Percentiles rank a stretch among this genome's conserved stretches.
These are phyloP conservation scores for Orchesella cincta DNA, from an alignment of 1,140 invertebrate species.

Conservation along the genomic window DNA sequence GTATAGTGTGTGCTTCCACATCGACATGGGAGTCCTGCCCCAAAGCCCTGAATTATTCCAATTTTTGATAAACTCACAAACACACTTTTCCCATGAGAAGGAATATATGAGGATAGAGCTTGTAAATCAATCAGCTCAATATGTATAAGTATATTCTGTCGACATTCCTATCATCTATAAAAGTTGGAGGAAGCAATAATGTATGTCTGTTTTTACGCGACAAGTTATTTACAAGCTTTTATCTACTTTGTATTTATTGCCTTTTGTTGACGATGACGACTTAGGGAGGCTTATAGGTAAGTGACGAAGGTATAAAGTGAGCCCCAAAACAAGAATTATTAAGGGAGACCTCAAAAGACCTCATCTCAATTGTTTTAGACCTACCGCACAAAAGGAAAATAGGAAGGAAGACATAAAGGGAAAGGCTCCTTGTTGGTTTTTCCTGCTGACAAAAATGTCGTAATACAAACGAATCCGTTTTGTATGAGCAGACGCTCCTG, in stretches of 20 bases:
- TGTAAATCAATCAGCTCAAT: neutral
- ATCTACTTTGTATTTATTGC: slow-evolving; percentile 24
- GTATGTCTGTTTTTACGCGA: neutral
- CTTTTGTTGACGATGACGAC: neutral
- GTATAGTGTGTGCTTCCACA: too few relatives aligned
- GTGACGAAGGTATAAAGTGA: neutral
- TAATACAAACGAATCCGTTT: too few relatives aligned
- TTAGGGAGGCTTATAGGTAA: neutral
- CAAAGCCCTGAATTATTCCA: too few relatives aligned
- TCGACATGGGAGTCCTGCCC: too few relatives aligned
- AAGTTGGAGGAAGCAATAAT: neutral
- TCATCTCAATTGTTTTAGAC: slow-evolving; percentile 1
- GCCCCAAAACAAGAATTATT: neutral
- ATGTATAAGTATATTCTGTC: neutral
- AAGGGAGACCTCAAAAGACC: neutral
- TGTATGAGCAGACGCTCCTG: too few relatives aligned
- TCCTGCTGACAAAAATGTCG: slow-evolving; percentile 14
- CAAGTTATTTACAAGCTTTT: neutral
- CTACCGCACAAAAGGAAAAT: slow-evolving; percentile 1
- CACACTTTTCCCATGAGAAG: too few relatives aligned
- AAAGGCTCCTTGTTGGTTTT: too few relatives aligned
- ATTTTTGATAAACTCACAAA: too few relatives aligned
- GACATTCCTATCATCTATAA: slow-evolving; percentile 26
- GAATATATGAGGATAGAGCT: too few relatives aligned
- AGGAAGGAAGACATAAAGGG: neutral